Evolutionary conservation across 2,113 vertebrate species (phyloP).

Genomic region (human): GRCh38 chr7:44984001-44984500

Average conservation of each 20-base stretch:
- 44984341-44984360: neutral
- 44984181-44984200: fast-evolving
- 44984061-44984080: neutral
- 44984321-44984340: no score
- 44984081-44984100: neutral
- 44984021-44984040: neutral
- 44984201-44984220: neutral
- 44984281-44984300: fast-evolving
- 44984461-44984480: neutral
- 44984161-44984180: neutral
- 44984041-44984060: neutral
- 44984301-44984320: neutral
- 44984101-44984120: neutral
- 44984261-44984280: neutral
- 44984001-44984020: neutral
- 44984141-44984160: neutral
- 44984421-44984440: neutral
- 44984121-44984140: neutral
- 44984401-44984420: fast-evolving
- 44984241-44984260: neutral
- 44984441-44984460: neutral
- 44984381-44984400: fast-evolving
- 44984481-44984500: neutral
- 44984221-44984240: fast-evolving
- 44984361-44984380: neutral